Conservation (phyloP, 30 jellyfish, hydroid and myxozoan species). For the Clytia hemisphaerica region DNA sequence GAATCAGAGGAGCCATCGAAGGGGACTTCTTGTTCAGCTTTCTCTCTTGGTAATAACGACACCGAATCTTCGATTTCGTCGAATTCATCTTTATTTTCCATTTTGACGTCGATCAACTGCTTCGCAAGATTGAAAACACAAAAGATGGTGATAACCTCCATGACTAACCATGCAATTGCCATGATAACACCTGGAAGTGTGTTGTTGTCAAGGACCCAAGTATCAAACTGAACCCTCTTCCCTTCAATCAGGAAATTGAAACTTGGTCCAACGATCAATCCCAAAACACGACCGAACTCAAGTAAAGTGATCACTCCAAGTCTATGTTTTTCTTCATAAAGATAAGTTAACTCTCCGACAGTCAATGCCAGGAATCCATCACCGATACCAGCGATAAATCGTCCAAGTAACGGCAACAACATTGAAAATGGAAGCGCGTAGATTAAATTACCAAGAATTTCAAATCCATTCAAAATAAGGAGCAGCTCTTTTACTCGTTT, state of each 20-base stretch:
- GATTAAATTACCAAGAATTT: slow-evolving; percentile 27
- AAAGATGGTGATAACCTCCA: slow-evolving; percentile 9
- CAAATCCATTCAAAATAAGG: slow-evolving; percentile 21
- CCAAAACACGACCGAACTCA: slow-evolving; percentile 47
- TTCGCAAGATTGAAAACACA: slow-evolving; percentile 18
- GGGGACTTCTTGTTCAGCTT: no score
- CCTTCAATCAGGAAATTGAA: slow-evolving; percentile 12
- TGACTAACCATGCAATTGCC: slow-evolving; percentile 30
- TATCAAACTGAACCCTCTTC: neutral
- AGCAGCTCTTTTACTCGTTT: slow-evolving; percentile 23
- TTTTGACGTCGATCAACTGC: no score
- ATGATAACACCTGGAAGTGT: slow-evolving; percentile 38
- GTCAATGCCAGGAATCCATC: slow-evolving; percentile 36
- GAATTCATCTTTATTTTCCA: no score
- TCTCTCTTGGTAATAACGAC: no score
- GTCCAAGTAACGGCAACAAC: slow-evolving; percentile 35
- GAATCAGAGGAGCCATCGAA: no score
- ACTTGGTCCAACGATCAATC: slow-evolving; percentile 35
- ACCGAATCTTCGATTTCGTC: no score
- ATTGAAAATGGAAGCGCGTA: slow-evolving; percentile 26
- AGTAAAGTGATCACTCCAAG: slow-evolving; percentile 21
- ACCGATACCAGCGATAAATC: slow-evolving; percentile 41
- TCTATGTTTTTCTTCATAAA: slow-evolving; percentile 18
- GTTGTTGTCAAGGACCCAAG: slow-evolving; percentile 21
- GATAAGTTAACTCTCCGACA: slow-evolving; percentile 23